These are phyloP conservation scores for Theocolax elegans DNA, from an alignment of 1,140 invertebrate genomes.

Conservation along the genomic window DNA sequence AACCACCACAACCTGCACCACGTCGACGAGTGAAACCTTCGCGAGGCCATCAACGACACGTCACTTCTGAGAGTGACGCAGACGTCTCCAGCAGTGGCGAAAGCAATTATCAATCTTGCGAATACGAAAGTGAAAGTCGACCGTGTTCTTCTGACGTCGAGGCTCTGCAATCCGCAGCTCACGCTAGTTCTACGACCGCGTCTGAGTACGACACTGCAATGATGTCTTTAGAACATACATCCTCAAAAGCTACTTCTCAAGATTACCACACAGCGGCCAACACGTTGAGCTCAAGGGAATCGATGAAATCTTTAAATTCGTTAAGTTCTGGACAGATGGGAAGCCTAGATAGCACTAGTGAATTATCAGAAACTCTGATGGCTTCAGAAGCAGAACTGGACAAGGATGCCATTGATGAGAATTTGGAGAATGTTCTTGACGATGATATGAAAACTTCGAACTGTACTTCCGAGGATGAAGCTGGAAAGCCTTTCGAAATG, in stretches of 20 bases:
- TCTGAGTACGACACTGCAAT: conserved; percentile 91
- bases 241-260: conserved; percentile 77
- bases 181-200: conserved; percentile 70
- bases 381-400: conserved; percentile 78
- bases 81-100: conserved; percentile 89
- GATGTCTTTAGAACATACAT: conserved; percentile 80
- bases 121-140: conserved; percentile 79
- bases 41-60: conserved; percentile 50
- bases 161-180: conserved; percentile 67
- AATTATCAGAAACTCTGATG: conserved; percentile 89
- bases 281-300: conserved; percentile 85
- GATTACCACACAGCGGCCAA: conserved; percentile 88
- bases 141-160: conserved; percentile 91
- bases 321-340: conserved; percentile 88
- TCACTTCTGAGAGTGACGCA: conserved; percentile 60
- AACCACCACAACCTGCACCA: conserved; percentile 58
- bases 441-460: conserved; percentile 41
- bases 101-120: conserved; percentile 91
- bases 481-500: conserved; percentile 36
- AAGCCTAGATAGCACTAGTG: conserved; percentile 86
- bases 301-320: conserved; percentile 89
- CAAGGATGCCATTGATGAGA: conserved; percentile 63
- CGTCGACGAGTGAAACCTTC: conserved; percentile 58
- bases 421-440: conserved; percentile 56
- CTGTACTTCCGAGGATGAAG: neutral